These are phyloP conservation scores for Chaitophorus viminalis DNA, from an alignment of 2,888 invertebrate species.

Conservation along the genomic window DNA sequence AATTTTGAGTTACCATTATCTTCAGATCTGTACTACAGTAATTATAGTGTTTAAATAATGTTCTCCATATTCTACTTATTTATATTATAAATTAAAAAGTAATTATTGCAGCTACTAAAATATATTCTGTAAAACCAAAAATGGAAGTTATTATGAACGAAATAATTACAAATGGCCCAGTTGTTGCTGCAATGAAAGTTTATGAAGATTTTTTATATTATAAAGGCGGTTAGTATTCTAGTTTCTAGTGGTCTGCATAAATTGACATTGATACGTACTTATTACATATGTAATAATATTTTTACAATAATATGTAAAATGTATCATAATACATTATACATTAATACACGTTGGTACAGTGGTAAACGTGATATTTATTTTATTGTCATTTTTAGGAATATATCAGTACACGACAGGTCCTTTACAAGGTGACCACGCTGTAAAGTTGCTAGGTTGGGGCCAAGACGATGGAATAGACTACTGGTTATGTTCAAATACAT, in stretches of 20 bases:
- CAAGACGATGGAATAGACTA: constrained; percentile 62
- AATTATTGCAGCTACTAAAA: constrained; percentile 14
- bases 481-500: constrained; percentile 63
- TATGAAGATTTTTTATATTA: constrained; percentile 63
- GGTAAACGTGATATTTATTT: not conserved
- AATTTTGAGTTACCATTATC: constrained; percentile 12
- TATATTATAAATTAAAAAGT: not conserved
- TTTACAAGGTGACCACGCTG: constrained; percentile 58
- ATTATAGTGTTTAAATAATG: not conserved
- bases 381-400: constrained; percentile 53
- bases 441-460: constrained; percentile 63
- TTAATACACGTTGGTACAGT: too few species aligned
- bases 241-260: not conserved
- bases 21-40: constrained; percentile 57
- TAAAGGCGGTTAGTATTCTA: constrained; percentile 61
- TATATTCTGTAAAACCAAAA: constrained; percentile 42
- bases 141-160: constrained; percentile 51
- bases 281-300: too few species aligned
- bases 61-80: not conserved
- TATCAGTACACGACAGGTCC: constrained; percentile 47
- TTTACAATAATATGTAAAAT: too few species aligned
- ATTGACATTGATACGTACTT: too few species aligned
- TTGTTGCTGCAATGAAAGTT: constrained; percentile 63
- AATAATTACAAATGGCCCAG: constrained; percentile 63
- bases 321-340: not conserved